Percentiles rank a stretch among this genome's conserved stretches.
These are phyloP conservation scores for Copidosoma aretas DNA, from an alignment of 2,888 invertebrate species.

Conservation along the genomic window DNA sequence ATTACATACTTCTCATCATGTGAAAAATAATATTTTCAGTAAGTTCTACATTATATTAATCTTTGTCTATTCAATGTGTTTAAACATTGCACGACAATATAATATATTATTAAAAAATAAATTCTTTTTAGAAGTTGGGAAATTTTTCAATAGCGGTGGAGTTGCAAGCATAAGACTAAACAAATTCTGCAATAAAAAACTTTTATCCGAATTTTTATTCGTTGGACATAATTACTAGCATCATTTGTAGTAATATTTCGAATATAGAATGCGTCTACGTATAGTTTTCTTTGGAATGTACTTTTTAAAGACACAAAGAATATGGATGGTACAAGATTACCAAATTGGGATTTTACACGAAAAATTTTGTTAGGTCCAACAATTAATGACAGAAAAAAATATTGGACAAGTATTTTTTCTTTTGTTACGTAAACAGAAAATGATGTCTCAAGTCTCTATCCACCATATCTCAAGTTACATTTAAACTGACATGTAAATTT, in stretches of 20 bases:
- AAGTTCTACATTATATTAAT: constrained; percentile 14
- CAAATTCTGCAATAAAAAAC: constrained; percentile 5
- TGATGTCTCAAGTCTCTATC: neutral
- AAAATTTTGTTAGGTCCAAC: too few species aligned
- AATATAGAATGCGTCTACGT: neutral
- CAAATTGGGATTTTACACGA: neutral
- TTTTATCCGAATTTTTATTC: neutral
- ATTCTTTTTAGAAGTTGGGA: constrained; percentile 4
- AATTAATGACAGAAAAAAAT: neutral
- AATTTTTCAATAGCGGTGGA: constrained; percentile 14
- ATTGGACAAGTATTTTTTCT: neutral
- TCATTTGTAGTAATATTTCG: constrained; percentile 6
- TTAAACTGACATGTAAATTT: neutral
- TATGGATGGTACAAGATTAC: constrained; percentile 25
- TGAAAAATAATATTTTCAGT: constrained; percentile 7
- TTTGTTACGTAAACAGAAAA: neutral
- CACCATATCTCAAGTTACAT: neutral
- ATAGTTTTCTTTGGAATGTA: neutral
- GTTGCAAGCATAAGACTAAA: constrained; percentile 11
- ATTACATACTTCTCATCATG: constrained; percentile 18
- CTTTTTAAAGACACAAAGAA: constrained; percentile 19
- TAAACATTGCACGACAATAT: constrained; percentile 26
- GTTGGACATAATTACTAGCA: neutral
- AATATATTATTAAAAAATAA: constrained; percentile 9
- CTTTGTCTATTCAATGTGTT: constrained; percentile 22